Percentiles rank a stretch among this genome's conserved stretches.
phyloP scores from a whole-genome alignment of 2,888 invertebrate genomes.

The Conus canariensis region DNA sequence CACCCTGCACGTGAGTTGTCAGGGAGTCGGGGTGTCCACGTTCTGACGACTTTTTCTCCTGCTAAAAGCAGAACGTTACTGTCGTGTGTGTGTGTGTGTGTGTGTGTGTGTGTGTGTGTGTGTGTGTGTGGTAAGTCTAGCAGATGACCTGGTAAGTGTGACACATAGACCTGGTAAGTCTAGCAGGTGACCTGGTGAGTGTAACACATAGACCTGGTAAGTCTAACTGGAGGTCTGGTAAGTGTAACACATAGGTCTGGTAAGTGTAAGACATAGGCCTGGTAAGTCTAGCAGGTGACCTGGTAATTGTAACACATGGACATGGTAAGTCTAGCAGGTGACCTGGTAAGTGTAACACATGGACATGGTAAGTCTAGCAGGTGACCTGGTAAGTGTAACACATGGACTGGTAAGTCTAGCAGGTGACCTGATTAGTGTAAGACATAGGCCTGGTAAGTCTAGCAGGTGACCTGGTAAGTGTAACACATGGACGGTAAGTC shows the following conservation, averaged over 20 bases:
- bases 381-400: background rate
- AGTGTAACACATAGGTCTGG: background rate
- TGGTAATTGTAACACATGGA: no score
- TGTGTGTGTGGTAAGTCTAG: background rate
- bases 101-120: constrained; percentile 6
- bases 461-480: no score
- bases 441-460: background rate
- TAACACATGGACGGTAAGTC: no score
- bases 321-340: background rate
- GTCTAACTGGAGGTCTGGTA: no score
- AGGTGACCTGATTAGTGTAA: no score
- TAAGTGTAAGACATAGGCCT: no score
- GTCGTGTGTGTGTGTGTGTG: background rate
- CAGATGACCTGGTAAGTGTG: no score
- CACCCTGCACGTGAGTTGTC: constrained; percentile 56
- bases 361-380: background rate
- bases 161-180: background rate
- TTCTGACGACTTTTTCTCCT: background rate
- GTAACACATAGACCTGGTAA: background rate
- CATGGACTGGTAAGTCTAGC: background rate
- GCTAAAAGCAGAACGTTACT: background rate
- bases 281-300: background rate
- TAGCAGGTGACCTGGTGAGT: no score
- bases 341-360: background rate
- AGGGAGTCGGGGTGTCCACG: no score